Conservation (phyloP, 2,797 vertebrate species). For the Chelonia mydas region DNA sequence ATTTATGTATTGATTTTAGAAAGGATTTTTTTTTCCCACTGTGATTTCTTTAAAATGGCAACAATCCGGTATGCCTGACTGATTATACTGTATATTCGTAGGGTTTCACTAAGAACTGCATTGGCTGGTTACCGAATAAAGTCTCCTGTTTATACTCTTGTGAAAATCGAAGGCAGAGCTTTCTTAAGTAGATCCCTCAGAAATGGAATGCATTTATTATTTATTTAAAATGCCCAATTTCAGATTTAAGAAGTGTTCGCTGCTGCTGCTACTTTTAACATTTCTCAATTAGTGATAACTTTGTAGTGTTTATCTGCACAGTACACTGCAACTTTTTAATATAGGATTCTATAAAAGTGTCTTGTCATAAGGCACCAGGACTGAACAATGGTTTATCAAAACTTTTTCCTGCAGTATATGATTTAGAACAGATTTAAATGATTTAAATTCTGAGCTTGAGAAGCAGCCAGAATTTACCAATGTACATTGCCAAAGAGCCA, state of each 20-base stretch:
- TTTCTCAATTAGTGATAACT: neutral
- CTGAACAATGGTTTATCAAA: accelerated
- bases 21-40: neutral
- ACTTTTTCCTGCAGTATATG: neutral
- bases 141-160: neutral
- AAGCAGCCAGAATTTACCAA: too few relatives aligned
- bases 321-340: neutral
- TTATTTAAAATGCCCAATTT: slow-evolving; percentile 22
- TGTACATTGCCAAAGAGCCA: too few relatives aligned
- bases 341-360: neutral
- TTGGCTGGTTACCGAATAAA: slow-evolving; percentile 6
- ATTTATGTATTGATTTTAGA: slow-evolving; percentile 26
- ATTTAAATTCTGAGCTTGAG: too few relatives aligned
- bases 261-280: neutral
- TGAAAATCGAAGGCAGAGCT: neutral
- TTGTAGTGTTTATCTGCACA: neutral
- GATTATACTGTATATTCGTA: neutral
- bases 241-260: neutral
- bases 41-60: slow-evolving; percentile 24
- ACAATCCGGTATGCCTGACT: neutral
- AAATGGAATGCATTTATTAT: neutral
- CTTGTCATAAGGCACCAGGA: neutral
- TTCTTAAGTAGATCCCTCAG: neutral
- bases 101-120: slow-evolving; percentile 9
- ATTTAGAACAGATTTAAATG: neutral